A percentile compares a stretch with the other conserved stretches of the same genome.
Evolutionary conservation across 2,888 invertebrate genomes (phyloP).

Genomic region (Ectemnius continuus): DNA sequence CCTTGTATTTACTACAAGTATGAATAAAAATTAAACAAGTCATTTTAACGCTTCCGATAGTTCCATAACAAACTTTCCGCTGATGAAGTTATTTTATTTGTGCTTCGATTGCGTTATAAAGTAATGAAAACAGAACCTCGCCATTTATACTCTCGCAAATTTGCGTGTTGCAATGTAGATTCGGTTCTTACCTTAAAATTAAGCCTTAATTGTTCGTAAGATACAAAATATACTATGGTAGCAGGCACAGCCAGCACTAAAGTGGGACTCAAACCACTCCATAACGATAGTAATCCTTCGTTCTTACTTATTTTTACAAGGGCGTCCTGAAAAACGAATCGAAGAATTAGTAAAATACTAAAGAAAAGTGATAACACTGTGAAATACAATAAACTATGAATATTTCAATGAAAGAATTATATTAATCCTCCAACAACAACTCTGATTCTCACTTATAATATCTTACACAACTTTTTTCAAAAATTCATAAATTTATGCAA

Average conservation of each 20-base stretch:
- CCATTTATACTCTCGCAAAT: too few relatives aligned
- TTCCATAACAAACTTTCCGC: too few relatives aligned
- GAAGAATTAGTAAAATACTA: too few relatives aligned
- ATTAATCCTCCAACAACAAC: too few relatives aligned
- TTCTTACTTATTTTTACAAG: slow-evolving; percentile 92
- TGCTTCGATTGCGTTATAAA: too few relatives aligned
- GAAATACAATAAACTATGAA: neutral
- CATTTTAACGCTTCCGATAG: too few relatives aligned
- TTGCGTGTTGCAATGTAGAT: neutral
- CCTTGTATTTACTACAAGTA: too few relatives aligned
- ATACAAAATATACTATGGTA: slow-evolving; percentile 97
- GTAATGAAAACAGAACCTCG: neutral
- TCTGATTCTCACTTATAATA: too few relatives aligned
- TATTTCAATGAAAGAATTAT: slow-evolving; percentile 14
- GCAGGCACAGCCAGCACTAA: slow-evolving; percentile 96
- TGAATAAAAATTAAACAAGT: too few relatives aligned
- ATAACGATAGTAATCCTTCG: slow-evolving; percentile 94
- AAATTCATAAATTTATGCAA: neutral
- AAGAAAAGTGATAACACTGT: too few relatives aligned
- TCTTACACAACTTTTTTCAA: too few relatives aligned
- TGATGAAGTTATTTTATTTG: too few relatives aligned
- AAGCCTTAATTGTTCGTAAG: slow-evolving; percentile 93
- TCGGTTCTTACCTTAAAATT: slow-evolving; percentile 78
- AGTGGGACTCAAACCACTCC: slow-evolving; percentile 99
- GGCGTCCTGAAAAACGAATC: slow-evolving; percentile 86